These are phyloP conservation scores for Lophius americanus DNA, from an alignment of 2,797 vertebrate genomes.

Conservation along the genomic window DNA sequence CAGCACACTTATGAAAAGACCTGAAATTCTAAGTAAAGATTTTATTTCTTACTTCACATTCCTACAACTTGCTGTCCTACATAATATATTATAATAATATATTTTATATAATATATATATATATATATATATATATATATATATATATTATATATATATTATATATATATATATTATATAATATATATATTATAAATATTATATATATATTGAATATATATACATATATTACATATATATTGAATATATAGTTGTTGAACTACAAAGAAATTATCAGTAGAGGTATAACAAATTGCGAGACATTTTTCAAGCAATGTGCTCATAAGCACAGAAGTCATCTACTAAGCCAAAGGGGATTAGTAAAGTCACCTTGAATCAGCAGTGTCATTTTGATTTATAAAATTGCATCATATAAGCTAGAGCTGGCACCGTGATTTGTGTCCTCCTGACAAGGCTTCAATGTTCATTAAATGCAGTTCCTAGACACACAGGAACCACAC, in stretches of 20 bases:
- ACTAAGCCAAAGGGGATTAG: constrained; percentile 68
- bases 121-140: too few relatives aligned
- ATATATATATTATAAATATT: too few relatives aligned
- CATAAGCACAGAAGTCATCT: constrained; percentile 56
- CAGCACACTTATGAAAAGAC: constrained; percentile 38
- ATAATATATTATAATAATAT: too few relatives aligned
- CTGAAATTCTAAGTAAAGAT: constrained; percentile 15
- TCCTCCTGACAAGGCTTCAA: constrained; percentile 79
- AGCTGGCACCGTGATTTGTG: constrained; percentile 76
- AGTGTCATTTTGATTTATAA: constrained; percentile 72
- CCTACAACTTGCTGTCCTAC: constrained; percentile 19
- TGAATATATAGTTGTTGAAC: too few relatives aligned
- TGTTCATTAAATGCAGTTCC: constrained; percentile 76
- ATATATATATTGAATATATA: too few relatives aligned
- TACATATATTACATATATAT: too few relatives aligned
- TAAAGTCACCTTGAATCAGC: constrained; percentile 79
- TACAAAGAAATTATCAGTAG: constrained; percentile 21
- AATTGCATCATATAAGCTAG: constrained; percentile 78
- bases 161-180: too few relatives aligned
- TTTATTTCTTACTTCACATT: constrained; percentile 25
- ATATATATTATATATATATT: too few relatives aligned
- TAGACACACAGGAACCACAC: constrained; percentile 55
- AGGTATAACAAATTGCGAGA: constrained; percentile 42
- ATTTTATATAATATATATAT: too few relatives aligned
- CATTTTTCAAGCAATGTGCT: constrained; percentile 42